Base-by-base conservation (phyloP, 2,797 vertebrate genomes). In the Clamator glandarius region DNA sequence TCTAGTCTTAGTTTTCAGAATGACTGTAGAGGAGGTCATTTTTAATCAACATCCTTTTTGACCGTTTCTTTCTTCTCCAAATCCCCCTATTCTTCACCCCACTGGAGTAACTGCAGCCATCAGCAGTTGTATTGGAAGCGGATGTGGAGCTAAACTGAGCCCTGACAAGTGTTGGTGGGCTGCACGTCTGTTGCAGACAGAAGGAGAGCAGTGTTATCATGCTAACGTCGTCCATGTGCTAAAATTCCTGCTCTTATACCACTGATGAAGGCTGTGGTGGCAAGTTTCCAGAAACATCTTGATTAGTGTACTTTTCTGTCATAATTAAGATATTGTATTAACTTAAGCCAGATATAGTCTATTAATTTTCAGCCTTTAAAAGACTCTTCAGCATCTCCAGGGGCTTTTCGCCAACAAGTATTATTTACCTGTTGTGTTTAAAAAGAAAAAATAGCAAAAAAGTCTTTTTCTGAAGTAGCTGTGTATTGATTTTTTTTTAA, bases 1-100 rank as follows among this genome's bases (percentile, higher is more conserved):
- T 90, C 68, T 61, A 70, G 51, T 77, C 74, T 74, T 95, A 89
- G 93, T 88, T 92, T 87, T 69, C 78, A 79, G 67, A 92, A 82
- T 52, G 52, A 44, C 72, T 73, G 63, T 44, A 75, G 35, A 93
- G 51, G 67, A 87, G n/a, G 51, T 66, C 14, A 0, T 90, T 93
- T 91, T 90, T 82, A 62, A 78, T 81, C 84, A 28, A 31, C 1
- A 3, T 84, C 61, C 35, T 86, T 90, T 95, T 31, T 80, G 76
- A 67, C 51, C 42, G 44, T 39, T 85, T 50, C 89, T 89, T 26
- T 83, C 12, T 84, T 42, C 36, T 84, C n/a, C 55, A 41, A 91
- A 81, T 55, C 31, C 35, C 62, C n/a, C 29, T 35, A 3, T 76
- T 92, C 66, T 72, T 84, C 68, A 39, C 72, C 7, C 1, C 18